Percentiles rank a stretch among this genome's conserved stretches.
Conservation (phyloP, 2,888 invertebrate genomes). For the Cylindroiulus punctatus region DNA sequence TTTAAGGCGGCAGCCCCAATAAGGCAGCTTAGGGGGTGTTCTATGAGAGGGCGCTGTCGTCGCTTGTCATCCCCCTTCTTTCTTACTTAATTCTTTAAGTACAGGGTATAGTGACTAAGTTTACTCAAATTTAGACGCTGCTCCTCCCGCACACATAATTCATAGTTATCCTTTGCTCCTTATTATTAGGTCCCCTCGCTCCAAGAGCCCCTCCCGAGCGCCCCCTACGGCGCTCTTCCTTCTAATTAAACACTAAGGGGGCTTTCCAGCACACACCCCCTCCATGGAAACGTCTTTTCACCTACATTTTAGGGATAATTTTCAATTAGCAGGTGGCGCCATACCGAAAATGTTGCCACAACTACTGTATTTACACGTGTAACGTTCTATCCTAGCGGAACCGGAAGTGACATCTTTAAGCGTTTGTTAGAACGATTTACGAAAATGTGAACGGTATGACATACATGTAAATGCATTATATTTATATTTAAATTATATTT, state of each 20-base stretch:
- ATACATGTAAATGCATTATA: no score
- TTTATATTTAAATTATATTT: no score
- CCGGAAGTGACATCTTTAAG: no score
- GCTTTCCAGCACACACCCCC: not conserved
- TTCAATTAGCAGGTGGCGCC: slow-evolving; percentile 38
- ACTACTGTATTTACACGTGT: no score
- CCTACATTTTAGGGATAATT: slow-evolving; percentile 30
- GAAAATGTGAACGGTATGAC: no score
- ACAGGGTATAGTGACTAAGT: slow-evolving; percentile 43
- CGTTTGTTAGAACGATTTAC: no score
- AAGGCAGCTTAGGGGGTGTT: slow-evolving; percentile 8
- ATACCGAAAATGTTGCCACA: not conserved
- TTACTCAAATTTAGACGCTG: slow-evolving; percentile 31
- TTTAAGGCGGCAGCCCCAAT: not conserved
- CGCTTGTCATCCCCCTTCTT: slow-evolving; percentile 24
- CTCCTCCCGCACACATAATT: slow-evolving; percentile 43
- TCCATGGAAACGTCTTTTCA: not conserved
- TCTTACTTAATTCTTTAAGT: slow-evolving; percentile 48
- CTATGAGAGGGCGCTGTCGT: not conserved
- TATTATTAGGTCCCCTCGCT: not conserved
- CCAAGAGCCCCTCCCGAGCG: not conserved
- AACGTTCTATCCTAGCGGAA: no score
- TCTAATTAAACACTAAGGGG: slow-evolving; percentile 49
- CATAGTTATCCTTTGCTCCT: slow-evolving; percentile 41
- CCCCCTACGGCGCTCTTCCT: slow-evolving; percentile 41